Evolutionary conservation across 1,140 invertebrate species (phyloP).

Genomic region (Prorops nasuta): DNA sequence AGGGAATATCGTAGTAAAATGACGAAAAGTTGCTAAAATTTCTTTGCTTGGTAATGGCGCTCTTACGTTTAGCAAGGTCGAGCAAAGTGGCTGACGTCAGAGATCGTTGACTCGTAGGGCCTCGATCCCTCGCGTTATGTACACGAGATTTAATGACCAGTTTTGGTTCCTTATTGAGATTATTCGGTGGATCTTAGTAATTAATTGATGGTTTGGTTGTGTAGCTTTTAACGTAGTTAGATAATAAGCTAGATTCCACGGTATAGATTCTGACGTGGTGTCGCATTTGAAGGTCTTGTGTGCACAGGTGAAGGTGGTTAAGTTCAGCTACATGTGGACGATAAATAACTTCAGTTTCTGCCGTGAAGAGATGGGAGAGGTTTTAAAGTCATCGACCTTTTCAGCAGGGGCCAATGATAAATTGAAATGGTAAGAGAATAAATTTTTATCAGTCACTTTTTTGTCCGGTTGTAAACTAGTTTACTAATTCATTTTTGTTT

Average conservation of each 20-base stretch:
- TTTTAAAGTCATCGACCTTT: slow-evolving; percentile 98
- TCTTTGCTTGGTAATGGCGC: too few relatives aligned
- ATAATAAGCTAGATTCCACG: slow-evolving; percentile 33
- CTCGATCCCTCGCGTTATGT: too few relatives aligned
- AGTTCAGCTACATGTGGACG: slow-evolving; percentile 99
- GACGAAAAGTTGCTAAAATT: too few relatives aligned
- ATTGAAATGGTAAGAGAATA: slow-evolving; percentile 86
- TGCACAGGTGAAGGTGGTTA: slow-evolving; percentile 96
- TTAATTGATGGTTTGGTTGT: neutral
- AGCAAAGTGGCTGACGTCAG: slow-evolving; percentile 39
- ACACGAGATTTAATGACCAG: too few relatives aligned
- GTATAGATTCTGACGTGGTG: slow-evolving; percentile 40
- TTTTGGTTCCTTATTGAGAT: too few relatives aligned
- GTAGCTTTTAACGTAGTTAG: slow-evolving; percentile 3
- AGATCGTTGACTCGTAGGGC: slow-evolving; percentile 49
- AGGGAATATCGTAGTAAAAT: too few relatives aligned
- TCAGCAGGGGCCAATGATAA: slow-evolving; percentile 99
- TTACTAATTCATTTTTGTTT: slow-evolving; percentile 29
- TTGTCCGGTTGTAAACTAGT: neutral
- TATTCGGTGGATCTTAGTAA: too few relatives aligned
- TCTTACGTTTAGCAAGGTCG: slow-evolving; percentile 45
- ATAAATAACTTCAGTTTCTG: slow-evolving; percentile 99
- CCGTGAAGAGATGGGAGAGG: slow-evolving; percentile 99
- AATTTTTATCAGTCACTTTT: neutral
- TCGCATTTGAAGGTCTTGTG: slow-evolving; percentile 48